Percentiles rank a stretch among this genome's conserved stretches.
phyloP scores from a whole-genome alignment of 2,113 vertebrate species.

The Anoura caudifer region DNA sequence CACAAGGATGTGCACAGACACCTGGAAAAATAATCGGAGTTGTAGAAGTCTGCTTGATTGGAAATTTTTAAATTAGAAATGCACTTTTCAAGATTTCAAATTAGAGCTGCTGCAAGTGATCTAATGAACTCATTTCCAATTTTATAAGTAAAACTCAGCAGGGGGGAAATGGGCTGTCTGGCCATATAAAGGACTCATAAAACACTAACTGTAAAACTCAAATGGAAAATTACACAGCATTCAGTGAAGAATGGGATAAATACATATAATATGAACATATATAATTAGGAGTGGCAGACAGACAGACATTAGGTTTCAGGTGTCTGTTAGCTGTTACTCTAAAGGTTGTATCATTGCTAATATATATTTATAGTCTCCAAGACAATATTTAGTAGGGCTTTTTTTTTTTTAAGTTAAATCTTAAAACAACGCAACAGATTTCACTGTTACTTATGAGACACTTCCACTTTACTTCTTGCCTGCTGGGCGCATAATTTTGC shows the following conservation, averaged over 20 bases:
- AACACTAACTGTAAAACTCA: background rate
- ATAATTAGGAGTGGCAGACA: background rate
- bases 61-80: constrained; percentile 26
- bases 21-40: background rate
- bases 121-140: background rate
- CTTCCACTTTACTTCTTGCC: constrained; percentile 63
- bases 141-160: constrained; percentile 15
- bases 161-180: background rate
- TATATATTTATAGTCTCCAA: constrained; percentile 46
- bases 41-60: background rate
- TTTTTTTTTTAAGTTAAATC: constrained; percentile 32
- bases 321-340: background rate
- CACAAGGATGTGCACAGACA: background rate
- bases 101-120: background rate
- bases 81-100: constrained; percentile 26
- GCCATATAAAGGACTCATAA: background rate
- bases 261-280: background rate
- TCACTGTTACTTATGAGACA: constrained; percentile 56
- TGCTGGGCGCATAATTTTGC: constrained; percentile 52
- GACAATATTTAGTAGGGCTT: constrained; percentile 58
- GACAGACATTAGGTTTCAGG: constrained; percentile 13
- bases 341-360: constrained; percentile 34
- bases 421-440: constrained; percentile 63
- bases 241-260: background rate
- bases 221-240: constrained; percentile 1